Evolutionary conservation across 2,797 vertebrate species (phyloP).

Genomic region (Nyctalus aviator): DNA sequence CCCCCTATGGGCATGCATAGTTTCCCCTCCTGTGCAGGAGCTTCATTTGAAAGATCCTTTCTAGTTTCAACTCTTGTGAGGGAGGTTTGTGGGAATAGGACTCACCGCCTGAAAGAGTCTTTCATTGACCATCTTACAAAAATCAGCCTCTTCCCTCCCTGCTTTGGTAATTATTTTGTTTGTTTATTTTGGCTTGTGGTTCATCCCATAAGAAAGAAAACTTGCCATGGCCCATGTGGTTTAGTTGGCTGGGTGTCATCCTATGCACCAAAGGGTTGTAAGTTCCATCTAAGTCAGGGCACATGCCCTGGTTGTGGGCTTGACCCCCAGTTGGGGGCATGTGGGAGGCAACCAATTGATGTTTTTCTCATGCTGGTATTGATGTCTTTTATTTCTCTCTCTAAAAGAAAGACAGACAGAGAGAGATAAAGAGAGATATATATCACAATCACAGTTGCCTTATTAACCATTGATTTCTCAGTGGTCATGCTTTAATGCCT

Average conservation of each 20-base stretch:
- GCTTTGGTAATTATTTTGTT: background rate
- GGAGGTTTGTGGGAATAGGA: background rate
- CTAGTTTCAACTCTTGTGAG: background rate
- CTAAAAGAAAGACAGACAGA: no score
- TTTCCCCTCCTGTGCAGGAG: background rate
- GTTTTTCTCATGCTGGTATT: no score
- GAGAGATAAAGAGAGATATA: no score
- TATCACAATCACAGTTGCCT: background rate
- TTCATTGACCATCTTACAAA: background rate
- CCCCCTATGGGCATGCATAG: background rate
- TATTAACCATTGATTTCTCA: background rate
- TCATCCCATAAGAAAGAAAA: background rate
- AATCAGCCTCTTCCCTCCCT: background rate
- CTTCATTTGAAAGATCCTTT: background rate
- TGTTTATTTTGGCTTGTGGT: slow-evolving; percentile 21
- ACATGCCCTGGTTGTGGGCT: no score
- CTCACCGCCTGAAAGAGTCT: background rate
- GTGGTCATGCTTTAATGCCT: background rate
- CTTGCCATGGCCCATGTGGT: no score
- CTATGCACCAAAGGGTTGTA: no score
- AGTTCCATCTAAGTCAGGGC: no score
- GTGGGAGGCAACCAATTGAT: no score
- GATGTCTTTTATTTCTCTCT: no score
- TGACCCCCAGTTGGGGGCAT: no score
- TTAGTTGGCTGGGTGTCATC: no score